phyloP scores from a whole-genome alignment of 2,113 vertebrate species.

The Patagioenas fasciata region DNA sequence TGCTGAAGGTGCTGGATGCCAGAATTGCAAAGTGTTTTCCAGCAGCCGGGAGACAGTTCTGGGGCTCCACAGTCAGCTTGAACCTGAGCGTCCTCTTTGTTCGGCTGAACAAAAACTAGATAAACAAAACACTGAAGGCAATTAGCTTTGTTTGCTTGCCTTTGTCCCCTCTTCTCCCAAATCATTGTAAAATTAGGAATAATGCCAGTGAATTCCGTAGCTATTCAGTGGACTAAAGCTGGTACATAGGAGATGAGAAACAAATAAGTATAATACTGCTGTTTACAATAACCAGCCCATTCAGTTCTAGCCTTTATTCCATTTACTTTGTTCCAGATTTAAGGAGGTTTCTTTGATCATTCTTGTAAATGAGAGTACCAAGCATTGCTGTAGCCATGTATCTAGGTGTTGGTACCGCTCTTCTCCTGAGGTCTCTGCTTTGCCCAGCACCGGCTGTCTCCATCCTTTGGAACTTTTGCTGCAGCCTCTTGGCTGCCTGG shows the following conservation, averaged over 20 bases:
- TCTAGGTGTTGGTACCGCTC: not conserved
- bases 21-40: slow-evolving; percentile 21
- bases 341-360: not conserved
- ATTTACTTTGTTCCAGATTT: not conserved
- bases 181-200: slow-evolving; percentile 63
- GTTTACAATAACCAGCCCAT: not conserved
- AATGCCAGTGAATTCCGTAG: slow-evolving; percentile 33
- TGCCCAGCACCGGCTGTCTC: accelerated
- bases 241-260: slow-evolving; percentile 28
- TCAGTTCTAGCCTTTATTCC: not conserved
- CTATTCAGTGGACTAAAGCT: slow-evolving; percentile 36
- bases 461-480: not conserved
- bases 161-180: slow-evolving; percentile 47
- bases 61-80: slow-evolving; percentile 37
- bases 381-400: accelerated
- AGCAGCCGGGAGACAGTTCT: slow-evolving; percentile 19
- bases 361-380: not conserved
- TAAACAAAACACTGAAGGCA: slow-evolving; percentile 58
- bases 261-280: slow-evolving; percentile 2
- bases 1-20: not conserved
- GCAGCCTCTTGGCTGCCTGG: not conserved
- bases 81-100: slow-evolving; percentile 58
- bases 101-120: slow-evolving; percentile 46
- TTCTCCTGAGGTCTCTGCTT: not conserved
- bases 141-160: slow-evolving; percentile 54